Base-by-base conservation (phyloP, 2,113 vertebrate genomes). In the Phasianus colchicus region DNA sequence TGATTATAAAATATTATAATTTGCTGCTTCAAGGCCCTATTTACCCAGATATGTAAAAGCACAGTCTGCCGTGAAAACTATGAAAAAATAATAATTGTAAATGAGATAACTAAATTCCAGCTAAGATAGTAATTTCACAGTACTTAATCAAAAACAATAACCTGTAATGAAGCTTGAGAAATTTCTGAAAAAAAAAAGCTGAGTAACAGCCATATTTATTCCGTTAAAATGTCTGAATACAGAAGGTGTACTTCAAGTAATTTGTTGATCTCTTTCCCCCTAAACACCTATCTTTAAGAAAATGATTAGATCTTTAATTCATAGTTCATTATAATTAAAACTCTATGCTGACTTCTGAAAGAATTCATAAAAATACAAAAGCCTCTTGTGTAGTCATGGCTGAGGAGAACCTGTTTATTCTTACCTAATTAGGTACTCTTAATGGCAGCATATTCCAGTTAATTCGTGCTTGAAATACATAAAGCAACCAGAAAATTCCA, bases 1-100 rank as follows among this genome's bases (percentile, higher is more conserved):
- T 97, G 98, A 98, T 99, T 96, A 95, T 76, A 84, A 83, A 97
- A 95, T 96, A 90, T 93, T 96, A 94, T 97, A 97, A 98, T 98
- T 98, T 98, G 96, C 97, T 97, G 97, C 97, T 97, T 97, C 98
- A 98, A 98, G 98, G 93, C 96, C 89, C 90, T 93, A 76, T 95
- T 95, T 86, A 77, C 94, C 48, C 61, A 86, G 88, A 94, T 88
- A 83, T 83, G 29, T 92, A 93, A 90, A 88, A 20, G 30, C 71
- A 92, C 57, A 83, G 43, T 57, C 24, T 80, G 19, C 81, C 25
- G n/a, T 48, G 54, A 86, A 83, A 95, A 83, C 29, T 47, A 48
- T 79, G 60, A 86, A 84, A 95, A 34, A 92, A 84, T 43, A 96
- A 79, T 92, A 90, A 92, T 92, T 96, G 42, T 86, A 90, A 95